Evolutionary conservation across 2,888 invertebrate genomes (phyloP).

Genomic region (Ormyrus nitidulus): DNA sequence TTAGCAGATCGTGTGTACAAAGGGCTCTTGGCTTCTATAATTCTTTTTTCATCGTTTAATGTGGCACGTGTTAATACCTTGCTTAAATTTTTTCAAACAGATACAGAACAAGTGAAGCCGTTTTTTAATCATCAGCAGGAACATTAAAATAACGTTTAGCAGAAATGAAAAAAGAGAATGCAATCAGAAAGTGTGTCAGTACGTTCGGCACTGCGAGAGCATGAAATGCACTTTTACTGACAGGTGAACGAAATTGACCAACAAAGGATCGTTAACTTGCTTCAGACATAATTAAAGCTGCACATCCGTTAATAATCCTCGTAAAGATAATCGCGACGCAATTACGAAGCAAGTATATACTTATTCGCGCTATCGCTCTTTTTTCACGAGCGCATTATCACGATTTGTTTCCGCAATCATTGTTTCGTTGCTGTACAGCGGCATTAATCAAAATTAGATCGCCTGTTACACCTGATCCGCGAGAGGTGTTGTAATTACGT

Average conservation of each 20-base stretch:
- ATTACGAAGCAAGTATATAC: conserved; percentile 9
- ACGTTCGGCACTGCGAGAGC: too few species aligned
- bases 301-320: conserved; percentile 38
- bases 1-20: not conserved
- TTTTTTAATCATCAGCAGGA: too few species aligned
- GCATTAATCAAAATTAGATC: conserved; percentile 26
- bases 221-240: conserved; percentile 19
- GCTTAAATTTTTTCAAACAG: too few species aligned
- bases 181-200: not conserved
- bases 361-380: not conserved
- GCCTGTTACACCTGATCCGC: conserved; percentile 1
- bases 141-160: too few species aligned
- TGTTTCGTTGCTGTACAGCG: not conserved
- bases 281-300: conserved; percentile 29
- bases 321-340: conserved; percentile 34
- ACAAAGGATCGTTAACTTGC: conserved; percentile 30
- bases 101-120: too few species aligned
- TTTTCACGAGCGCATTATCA: conserved; percentile 32
- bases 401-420: conserved; percentile 33
- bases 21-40: too few species aligned
- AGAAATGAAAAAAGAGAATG: conserved; percentile 4
- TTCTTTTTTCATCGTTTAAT: too few species aligned
- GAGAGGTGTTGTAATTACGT: conserved; percentile 25
- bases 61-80: too few species aligned
- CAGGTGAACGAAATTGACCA: conserved; percentile 17